These are phyloP conservation scores for Heliocidaris tuberculata DNA, from an alignment of 35 echinoderm and acorn worm genomes.

Conservation along the genomic window DNA sequence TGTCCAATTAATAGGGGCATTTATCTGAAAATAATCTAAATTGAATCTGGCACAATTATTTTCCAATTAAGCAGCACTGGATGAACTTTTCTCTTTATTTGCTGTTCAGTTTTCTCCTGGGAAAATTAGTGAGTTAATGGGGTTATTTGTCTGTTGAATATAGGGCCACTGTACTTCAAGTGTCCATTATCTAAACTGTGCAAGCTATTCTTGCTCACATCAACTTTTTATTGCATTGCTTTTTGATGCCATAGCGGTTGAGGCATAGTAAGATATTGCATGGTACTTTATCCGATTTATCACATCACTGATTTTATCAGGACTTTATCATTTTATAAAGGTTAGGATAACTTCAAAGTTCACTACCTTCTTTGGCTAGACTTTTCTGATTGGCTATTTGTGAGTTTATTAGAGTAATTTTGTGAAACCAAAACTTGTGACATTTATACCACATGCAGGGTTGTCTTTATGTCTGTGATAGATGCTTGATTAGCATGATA, in stretches of 20 bases:
- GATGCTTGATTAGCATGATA: too few species aligned
- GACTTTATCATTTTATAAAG: neutral
- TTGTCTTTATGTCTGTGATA: too few species aligned
- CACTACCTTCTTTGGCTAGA: neutral
- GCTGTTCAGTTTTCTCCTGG: neutral
- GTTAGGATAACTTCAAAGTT: neutral
- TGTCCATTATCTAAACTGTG: neutral
- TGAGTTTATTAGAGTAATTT: too few species aligned
- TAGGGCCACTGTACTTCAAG: neutral
- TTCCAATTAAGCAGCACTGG: neutral
- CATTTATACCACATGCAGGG: too few species aligned
- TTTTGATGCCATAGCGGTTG: neutral
- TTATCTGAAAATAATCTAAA: conserved; percentile 34
- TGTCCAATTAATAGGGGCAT: conserved; percentile 20
- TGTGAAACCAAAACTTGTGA: too few species aligned
- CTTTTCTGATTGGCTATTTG: neutral
- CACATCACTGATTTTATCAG: conserved; percentile 11
- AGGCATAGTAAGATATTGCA: neutral
- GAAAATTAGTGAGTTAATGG: neutral
- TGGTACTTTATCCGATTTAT: neutral
- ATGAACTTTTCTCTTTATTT: conserved; percentile 14
- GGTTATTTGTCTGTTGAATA: neutral
- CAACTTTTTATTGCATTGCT: neutral
- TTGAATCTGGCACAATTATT: conserved; percentile 31
- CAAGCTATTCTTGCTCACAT: neutral